Base-by-base conservation (phyloP, 2,888 invertebrate genomes). In the Sacculina carcini region DNA sequence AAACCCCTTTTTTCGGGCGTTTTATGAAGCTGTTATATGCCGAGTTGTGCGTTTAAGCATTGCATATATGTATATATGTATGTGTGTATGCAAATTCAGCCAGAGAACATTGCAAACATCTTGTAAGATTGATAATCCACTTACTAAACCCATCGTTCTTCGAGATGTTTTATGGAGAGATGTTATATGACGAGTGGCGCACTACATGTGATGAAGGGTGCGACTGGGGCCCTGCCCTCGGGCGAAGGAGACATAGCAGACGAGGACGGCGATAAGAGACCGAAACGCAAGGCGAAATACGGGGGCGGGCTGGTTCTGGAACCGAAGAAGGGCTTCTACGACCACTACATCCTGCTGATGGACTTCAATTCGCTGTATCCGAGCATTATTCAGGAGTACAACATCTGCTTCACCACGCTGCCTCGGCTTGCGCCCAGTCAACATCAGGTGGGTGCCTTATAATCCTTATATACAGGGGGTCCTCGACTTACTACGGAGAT, bases 361-460 rank as follows among this genome's bases (percentile, higher is more conserved):
- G 98, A 99, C 63, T 99, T 99, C 66, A 99, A 99, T 69, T 94
- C 94, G 1, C 69, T 99, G 52, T 99, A 99, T 66, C 98, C 98
- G 0, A 94, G 92, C 62, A 99, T 99, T 58, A 99, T 99, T 59
- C 98, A 98, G 50, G 98, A 99, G 63, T 99, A 84, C 65, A 99
- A 99, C 65, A 85, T 99, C 58, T 99, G 98, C 64, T 99, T 98
- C 64, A 96, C 96, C 0, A 98, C 98, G 10, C 59, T 66, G 44
- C 44, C 44, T 2, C 14, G 26, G 24, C 14, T 48, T 14, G 14
- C 23, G 16, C 24, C 31, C 26, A 23, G 7, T 9, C 34, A 12
- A 34, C 19, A 44, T 7, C 44, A 50, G 49, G 51, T 40, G 24
- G 34, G 32, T 19, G 34, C 42, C n/a, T 1, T 42, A 7, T 47